Conservation (phyloP, 2,113 vertebrate species). For the Lanius ludovicianus region DNA sequence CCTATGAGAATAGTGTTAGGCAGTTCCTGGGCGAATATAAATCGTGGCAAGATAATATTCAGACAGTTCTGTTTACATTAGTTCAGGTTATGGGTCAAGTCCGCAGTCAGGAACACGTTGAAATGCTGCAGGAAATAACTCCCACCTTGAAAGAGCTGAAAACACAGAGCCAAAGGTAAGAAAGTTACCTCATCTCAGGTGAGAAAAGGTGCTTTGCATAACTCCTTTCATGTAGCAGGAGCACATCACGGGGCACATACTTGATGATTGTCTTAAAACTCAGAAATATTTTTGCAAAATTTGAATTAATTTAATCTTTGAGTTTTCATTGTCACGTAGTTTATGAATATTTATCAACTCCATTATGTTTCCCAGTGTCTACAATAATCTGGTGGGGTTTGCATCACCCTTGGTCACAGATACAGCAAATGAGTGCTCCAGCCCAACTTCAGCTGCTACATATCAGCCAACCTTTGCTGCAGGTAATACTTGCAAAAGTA, state of each 20-base stretch:
- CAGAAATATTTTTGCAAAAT: background rate
- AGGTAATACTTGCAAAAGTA: conserved; percentile 70
- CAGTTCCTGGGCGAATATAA: conserved; percentile 97
- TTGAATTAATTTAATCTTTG: background rate
- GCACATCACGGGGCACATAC: too few relatives aligned
- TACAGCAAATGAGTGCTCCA: conserved; percentile 87
- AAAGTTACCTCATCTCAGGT: background rate
- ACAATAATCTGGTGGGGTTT: conserved; percentile 95
- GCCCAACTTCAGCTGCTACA: conserved; percentile 83
- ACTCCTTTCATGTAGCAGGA: background rate
- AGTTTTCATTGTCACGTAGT: background rate
- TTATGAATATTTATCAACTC: background rate
- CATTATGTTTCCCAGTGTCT: conserved; percentile 80
- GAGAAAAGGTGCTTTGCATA: background rate
- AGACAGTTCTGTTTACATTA: conserved; percentile 94
- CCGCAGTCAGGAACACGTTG: conserved; percentile 89
- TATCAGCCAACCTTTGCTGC: conserved; percentile 93
- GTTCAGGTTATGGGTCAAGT: conserved; percentile 95
- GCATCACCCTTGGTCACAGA: conserved; percentile 97
- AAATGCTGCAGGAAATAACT: conserved; percentile 95
- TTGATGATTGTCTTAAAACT: background rate
- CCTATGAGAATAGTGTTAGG: conserved; percentile 94
- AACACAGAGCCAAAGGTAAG: conserved; percentile 92
- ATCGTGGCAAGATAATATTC: conserved; percentile 98
- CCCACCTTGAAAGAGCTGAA: conserved; percentile 93